A percentile compares a stretch with the other conserved stretches of the same genome.
phyloP scores from a whole-genome alignment of 2,797 vertebrate species.

The Emydoidea blandingii region DNA sequence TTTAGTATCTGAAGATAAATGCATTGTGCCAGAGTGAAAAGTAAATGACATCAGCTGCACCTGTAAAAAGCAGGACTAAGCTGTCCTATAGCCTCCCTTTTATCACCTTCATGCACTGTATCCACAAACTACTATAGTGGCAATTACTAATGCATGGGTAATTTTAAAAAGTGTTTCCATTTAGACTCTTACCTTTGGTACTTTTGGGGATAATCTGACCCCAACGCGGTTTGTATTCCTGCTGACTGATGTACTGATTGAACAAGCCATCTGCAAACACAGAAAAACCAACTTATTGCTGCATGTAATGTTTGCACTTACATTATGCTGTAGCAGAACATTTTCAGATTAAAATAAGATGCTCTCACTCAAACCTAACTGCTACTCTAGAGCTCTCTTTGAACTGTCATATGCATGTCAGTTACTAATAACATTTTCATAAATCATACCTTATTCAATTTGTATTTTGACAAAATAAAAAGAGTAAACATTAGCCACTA shows the following conservation, averaged over 20 bases:
- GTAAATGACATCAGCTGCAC: not conserved
- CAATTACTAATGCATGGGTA: not conserved
- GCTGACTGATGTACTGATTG: conserved; percentile 99
- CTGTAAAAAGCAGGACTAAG: not conserved
- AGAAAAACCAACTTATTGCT: not conserved
- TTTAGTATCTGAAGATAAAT: not conserved
- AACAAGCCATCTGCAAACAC: conserved; percentile 93
- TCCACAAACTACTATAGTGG: not conserved
- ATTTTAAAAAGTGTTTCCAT: not conserved
- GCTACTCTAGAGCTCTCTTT: not conserved
- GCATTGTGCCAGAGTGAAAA: not conserved
- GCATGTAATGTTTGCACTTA: not conserved
- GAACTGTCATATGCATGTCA: conserved; percentile 3
- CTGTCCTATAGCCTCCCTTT: not conserved
- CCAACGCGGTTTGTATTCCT: conserved; percentile 99
- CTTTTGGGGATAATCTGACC: conserved; percentile 99
- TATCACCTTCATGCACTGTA: conserved; percentile 5
- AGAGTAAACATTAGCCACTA: conserved; percentile 34
- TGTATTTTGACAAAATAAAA: conserved; percentile 52
- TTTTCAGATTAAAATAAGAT: not conserved
- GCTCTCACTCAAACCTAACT: not conserved
- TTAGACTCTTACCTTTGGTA: conserved; percentile 90
- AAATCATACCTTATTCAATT: conserved; percentile 15
- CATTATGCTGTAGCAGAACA: not conserved
- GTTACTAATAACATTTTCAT: conserved; percentile 23